Evolutionary conservation across 2,797 vertebrate species (phyloP).

Genomic region (Acridotheres tristis): DNA sequence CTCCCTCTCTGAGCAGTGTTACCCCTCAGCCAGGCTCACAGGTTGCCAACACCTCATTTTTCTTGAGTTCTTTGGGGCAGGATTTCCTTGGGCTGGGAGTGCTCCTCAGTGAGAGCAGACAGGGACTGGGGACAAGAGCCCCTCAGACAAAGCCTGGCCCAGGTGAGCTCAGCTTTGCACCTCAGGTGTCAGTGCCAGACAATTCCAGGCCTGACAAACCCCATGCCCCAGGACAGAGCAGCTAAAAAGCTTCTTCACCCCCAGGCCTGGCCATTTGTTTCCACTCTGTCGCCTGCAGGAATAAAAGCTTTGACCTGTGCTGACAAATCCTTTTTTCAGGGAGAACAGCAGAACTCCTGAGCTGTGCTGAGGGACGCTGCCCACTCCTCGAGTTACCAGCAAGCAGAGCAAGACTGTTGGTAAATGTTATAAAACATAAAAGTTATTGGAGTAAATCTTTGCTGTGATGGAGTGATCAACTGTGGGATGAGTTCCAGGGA

Average conservation of each 20-base stretch:
- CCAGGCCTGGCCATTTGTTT: neutral
- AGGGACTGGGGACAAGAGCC: neutral
- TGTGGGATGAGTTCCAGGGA: neutral
- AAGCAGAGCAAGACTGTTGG: neutral
- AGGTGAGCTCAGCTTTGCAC: neutral
- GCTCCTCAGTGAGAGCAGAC: neutral
- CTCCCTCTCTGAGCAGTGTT: neutral
- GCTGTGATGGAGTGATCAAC: neutral
- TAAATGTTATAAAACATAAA: neutral
- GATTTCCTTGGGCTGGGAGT: neutral
- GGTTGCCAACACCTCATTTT: neutral
- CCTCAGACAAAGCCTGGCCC: accelerated
- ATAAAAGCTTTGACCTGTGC: neutral
- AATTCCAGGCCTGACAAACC: neutral
- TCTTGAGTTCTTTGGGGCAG: neutral
- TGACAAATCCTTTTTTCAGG: neutral
- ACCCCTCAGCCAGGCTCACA: neutral
- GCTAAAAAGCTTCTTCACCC: neutral
- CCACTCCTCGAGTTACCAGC: neutral
- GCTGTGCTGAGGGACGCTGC: neutral
- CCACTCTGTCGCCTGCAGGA: neutral
- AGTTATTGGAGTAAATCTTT: neutral
- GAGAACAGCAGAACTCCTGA: neutral
- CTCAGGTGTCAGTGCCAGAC: neutral
- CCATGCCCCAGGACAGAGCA: neutral